A percentile compares a stretch with the other conserved stretches of the same genome.
Evolutionary conservation across 2,797 vertebrate genomes (phyloP).

Genomic region (Chiloscyllium punctatum): DNA sequence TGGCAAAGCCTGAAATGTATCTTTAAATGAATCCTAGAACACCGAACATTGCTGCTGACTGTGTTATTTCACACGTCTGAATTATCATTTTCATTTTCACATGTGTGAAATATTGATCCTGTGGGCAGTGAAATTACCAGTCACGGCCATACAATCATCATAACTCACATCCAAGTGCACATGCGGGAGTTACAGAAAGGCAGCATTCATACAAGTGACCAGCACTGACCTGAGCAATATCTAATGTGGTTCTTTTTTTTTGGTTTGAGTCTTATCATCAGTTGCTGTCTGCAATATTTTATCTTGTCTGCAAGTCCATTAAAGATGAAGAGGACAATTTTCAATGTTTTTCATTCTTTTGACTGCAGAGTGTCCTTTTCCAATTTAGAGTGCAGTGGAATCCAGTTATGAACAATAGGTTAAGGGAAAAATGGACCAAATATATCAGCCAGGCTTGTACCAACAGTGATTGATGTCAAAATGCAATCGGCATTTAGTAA

Average conservation of each 20-base stretch:
- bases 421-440: neutral
- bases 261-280: neutral
- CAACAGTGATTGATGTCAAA: too few relatives aligned
- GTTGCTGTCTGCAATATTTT: conserved; percentile 25
- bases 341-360: neutral
- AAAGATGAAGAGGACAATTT: neutral
- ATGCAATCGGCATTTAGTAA: neutral
- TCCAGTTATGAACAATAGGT: neutral
- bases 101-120: conserved; percentile 38
- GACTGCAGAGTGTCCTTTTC: neutral
- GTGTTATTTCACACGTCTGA: conserved; percentile 35
- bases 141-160: conserved; percentile 28
- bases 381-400: neutral
- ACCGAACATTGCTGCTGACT: conserved; percentile 31
- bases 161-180: conserved; percentile 13
- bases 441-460: neutral
- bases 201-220: conserved; percentile 2
- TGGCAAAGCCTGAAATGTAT: conserved; percentile 28
- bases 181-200: conserved; percentile 23
- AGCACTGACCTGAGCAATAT: neutral
- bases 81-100: conserved; percentile 39
- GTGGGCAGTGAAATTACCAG: conserved; percentile 36
- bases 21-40: conserved; percentile 37
- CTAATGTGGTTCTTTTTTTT: neutral
- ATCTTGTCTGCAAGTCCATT: neutral